Evolutionary conservation across 2,113 vertebrate species (phyloP).

Genomic region (Micromys minutus): DNA sequence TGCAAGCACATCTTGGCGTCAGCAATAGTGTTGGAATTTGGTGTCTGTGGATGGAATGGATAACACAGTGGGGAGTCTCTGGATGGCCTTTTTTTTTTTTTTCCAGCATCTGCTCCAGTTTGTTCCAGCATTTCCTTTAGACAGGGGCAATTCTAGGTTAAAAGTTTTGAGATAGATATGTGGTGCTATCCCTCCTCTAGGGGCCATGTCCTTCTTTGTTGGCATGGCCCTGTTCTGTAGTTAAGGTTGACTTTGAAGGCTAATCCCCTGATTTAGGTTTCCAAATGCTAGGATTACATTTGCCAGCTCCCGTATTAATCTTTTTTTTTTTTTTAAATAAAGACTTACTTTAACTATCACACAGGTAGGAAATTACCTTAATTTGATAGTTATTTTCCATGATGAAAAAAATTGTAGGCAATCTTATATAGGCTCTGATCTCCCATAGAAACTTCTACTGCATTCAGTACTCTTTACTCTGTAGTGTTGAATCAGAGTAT

Average conservation of each 20-base stretch:
- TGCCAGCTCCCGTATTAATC: not conserved
- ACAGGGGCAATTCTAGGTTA: too few relatives aligned
- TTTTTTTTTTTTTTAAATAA: not conserved
- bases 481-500: too few relatives aligned
- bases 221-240: not conserved
- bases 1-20: too few relatives aligned
- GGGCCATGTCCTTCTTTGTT: not conserved
- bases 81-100: too few relatives aligned
- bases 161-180: too few relatives aligned
- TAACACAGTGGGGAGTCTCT: too few relatives aligned
- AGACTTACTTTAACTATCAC: not conserved
- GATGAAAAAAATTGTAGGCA: not conserved
- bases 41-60: too few relatives aligned
- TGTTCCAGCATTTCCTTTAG: too few relatives aligned
- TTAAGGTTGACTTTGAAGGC: not conserved
- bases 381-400: not conserved
- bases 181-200: too few relatives aligned
- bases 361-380: not conserved
- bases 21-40: too few relatives aligned
- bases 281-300: not conserved
- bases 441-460: not conserved
- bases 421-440: not conserved
- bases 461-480: not conserved
- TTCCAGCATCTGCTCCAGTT: too few relatives aligned
- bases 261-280: not conserved